These are phyloP conservation scores for Rugalucina vietnamica DNA, from an alignment of 2,888 invertebrate genomes.

Conservation along the genomic window DNA sequence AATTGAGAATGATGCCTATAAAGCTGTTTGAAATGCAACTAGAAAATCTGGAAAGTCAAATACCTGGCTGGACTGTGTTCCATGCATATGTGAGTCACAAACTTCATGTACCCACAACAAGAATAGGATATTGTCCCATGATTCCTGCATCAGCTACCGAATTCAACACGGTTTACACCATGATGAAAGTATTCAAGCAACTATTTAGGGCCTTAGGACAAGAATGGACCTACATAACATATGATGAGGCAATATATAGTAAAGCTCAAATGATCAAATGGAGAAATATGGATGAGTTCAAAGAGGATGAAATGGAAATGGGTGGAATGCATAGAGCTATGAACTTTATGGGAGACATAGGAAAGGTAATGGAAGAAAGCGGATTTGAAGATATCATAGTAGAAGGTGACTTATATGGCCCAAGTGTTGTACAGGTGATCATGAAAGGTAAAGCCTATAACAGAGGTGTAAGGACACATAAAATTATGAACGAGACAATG, in stretches of 20 bases:
- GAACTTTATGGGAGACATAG: slow-evolving; percentile 38
- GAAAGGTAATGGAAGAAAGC: slow-evolving; percentile 8
- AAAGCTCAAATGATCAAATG: slow-evolving; percentile 46
- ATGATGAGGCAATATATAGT: slow-evolving; percentile 46
- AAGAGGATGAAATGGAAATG: slow-evolving; percentile 38
- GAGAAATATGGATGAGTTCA: slow-evolving; percentile 28
- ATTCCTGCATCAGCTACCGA: slow-evolving; percentile 30
- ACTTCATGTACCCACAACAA: not conserved
- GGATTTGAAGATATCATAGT: slow-evolving; percentile 6
- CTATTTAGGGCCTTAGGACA: slow-evolving; percentile 25
- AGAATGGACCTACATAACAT: slow-evolving; percentile 36
- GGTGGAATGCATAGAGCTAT: slow-evolving; percentile 41
- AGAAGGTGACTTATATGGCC: slow-evolving; percentile 24
- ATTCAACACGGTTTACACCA: slow-evolving; percentile 24
- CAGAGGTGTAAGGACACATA: slow-evolving; percentile 30
- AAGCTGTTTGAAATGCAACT: not conserved
- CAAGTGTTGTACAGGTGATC: slow-evolving; percentile 15
- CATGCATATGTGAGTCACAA: not conserved
- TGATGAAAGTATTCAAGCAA: slow-evolving; percentile 29
- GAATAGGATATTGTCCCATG: slow-evolving; percentile 29
- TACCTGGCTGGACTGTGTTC: not conserved
- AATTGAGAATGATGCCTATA: not conserved
- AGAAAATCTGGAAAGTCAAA: not conserved
- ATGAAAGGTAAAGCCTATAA: slow-evolving; percentile 38
- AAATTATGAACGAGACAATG: slow-evolving; percentile 26